Base-by-base conservation (phyloP, 2,888 invertebrate species). In the Seira musarum region DNA sequence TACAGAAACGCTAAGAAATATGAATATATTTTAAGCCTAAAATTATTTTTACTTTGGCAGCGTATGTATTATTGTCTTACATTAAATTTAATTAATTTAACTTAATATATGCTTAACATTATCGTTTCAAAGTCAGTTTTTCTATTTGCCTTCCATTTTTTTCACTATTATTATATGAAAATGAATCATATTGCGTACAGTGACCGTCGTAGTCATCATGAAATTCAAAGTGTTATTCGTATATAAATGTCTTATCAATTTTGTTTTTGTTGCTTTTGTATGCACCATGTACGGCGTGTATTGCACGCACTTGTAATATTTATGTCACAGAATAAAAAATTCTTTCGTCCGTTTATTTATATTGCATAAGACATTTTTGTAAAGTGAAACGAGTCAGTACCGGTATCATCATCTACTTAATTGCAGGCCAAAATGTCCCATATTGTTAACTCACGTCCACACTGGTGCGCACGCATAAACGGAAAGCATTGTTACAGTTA, bases 1-100 rank as follows among this genome's bases (percentile, higher is more conserved):
- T 8, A 30, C 30, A 5, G 30, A 30, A n/a, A 30, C 30, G 30
- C 30, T 30, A 30, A 30, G 30, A 30, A 30, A 30, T 30, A 30
- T 30, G 30, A 30, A 30, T 30, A 30, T 5, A 5, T 5, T 30
- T 30, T 30, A 30, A 30, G 30, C 30, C 30, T 30, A 30, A 21
- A 60, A 60, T 15, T 60, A 60, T 60, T 30, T 30, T 30, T 60
- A 60, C 60, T 60, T 60, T 60, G 60, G 60, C 60, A 60, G 60
- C 60, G 22, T 60, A 60, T 60, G 15, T n/a, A 60, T 60, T 60
- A 60, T 60, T 30, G 8, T 30, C 8, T 30, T 30, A 21, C 60
- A 60, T 21, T 60, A 60, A 3, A 53, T 53, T 30, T 21, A 60
- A 60, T 60, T 60, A 60, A 60, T 60, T 60, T 60, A 60, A 60